phyloP scores from a whole-genome alignment of 1,140 invertebrate genomes.

The Sitophilus oryzae region DNA sequence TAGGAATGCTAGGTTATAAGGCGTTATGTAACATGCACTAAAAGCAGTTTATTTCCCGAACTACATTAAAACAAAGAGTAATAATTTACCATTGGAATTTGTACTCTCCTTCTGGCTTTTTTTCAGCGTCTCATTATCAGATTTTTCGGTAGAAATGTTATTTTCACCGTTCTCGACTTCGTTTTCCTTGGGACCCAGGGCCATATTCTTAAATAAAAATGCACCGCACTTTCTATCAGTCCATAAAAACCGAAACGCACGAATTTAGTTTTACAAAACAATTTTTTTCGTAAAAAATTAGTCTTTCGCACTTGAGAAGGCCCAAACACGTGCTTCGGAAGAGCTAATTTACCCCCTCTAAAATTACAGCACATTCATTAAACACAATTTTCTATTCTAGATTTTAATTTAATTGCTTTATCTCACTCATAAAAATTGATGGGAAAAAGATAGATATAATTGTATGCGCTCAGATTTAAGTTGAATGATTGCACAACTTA shows the following conservation, averaged over 20 bases:
- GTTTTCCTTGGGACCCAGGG: constrained; percentile 12
- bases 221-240: background rate
- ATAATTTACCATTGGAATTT: constrained; percentile 4
- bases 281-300: no score
- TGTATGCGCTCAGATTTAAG: no score
- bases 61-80: background rate
- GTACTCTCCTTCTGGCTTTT: background rate
- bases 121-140: background rate
- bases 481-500: no score
- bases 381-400: no score
- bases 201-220: constrained; percentile 5
- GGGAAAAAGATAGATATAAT: no score
- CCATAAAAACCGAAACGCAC: no score
- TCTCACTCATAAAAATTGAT: no score
- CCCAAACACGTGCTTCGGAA: background rate
- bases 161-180: constrained; percentile 9
- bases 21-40: constrained; percentile 6
- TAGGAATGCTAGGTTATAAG: background rate
- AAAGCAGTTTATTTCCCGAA: background rate
- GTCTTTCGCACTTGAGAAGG: background rate
- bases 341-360: background rate
- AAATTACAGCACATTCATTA: no score
- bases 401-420: no score
- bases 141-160: background rate
- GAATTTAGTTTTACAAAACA: no score